phyloP scores from a whole-genome alignment of 2,888 invertebrate genomes.

The Odontocolon sp. region DNA sequence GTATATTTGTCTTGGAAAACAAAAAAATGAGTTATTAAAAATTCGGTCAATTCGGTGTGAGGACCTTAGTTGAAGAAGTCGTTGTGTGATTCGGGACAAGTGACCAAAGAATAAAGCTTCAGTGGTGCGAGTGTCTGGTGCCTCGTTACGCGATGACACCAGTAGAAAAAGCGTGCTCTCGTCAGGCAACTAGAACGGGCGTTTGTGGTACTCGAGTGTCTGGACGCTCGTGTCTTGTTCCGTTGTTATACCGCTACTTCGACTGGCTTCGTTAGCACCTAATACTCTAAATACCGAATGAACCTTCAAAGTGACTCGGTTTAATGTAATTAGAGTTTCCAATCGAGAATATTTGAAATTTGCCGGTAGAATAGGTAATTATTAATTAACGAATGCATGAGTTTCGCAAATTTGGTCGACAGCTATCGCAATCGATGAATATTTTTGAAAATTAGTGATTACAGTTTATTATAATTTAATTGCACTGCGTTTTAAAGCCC shows the following conservation, averaged over 20 bases:
- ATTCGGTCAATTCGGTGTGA: background rate
- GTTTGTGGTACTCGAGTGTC: slow-evolving; percentile 29
- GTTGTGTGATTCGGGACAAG: background rate
- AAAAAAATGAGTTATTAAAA: too few species aligned
- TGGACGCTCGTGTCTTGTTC: slow-evolving; percentile 8
- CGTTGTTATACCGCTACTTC: slow-evolving; percentile 19
- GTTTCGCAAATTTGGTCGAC: too few species aligned
- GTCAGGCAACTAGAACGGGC: slow-evolving; percentile 5
- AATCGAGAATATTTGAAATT: background rate
- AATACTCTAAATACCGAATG: background rate
- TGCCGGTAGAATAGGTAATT: background rate
- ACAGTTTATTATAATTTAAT: background rate
- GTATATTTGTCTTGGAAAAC: too few species aligned
- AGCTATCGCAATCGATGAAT: background rate
- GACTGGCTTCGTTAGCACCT: slow-evolving; percentile 28
- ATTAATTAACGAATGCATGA: background rate
- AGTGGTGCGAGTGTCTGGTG: background rate
- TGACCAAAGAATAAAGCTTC: background rate
- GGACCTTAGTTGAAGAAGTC: background rate
- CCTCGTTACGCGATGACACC: slow-evolving; percentile 32
- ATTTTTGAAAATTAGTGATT: background rate
- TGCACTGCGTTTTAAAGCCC: too few species aligned
- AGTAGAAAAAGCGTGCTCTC: slow-evolving; percentile 42
- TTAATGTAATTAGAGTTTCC: background rate
- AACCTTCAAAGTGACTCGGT: background rate